These are phyloP conservation scores for Pristionchus pacificus DNA, from an alignment of 1,140 invertebrate genomes.

Conservation along the genomic window DNA sequence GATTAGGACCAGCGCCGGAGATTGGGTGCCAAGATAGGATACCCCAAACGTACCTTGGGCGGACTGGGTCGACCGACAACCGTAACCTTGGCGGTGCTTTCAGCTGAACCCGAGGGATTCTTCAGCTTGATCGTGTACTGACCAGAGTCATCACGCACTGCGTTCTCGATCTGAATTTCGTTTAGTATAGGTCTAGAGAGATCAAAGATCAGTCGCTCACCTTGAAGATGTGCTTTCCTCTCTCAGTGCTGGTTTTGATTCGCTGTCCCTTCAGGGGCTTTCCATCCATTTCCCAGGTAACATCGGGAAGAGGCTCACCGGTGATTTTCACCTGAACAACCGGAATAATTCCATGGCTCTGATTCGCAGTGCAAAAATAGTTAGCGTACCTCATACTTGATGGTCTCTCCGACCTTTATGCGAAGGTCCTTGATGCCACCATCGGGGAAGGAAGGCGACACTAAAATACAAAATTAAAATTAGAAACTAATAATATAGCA, in stretches of 20 bases:
- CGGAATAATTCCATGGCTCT: background rate
- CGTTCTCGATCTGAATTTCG: constrained; percentile 74
- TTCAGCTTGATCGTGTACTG: constrained; percentile 84
- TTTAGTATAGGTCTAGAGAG: background rate
- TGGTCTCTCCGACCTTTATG: constrained; percentile 56
- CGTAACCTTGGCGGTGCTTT: constrained; percentile 64
- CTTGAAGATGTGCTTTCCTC: constrained; percentile 54
- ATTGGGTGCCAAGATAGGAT: too few relatives aligned
- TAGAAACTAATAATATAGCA: too few relatives aligned
- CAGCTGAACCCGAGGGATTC: constrained; percentile 88
- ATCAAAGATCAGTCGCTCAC: constrained; percentile 15
- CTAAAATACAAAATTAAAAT: constrained; percentile 35
- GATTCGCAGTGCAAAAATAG: background rate
- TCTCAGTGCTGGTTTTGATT: constrained; percentile 52
- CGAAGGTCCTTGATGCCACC: constrained; percentile 54
- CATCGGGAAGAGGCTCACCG: constrained; percentile 69
- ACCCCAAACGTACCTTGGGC: constrained; percentile 75
- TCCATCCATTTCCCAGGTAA: constrained; percentile 75
- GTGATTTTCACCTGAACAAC: constrained; percentile 63
- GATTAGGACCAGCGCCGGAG: too few relatives aligned
- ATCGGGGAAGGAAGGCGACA: constrained; percentile 43
- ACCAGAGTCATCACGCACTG: constrained; percentile 79
- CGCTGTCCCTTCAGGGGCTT: constrained; percentile 61
- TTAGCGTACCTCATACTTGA: constrained; percentile 66
- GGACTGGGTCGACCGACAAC: constrained; percentile 75